Conservation (phyloP, 2,797 vertebrate species). For the Labeo calbasu region DNA sequence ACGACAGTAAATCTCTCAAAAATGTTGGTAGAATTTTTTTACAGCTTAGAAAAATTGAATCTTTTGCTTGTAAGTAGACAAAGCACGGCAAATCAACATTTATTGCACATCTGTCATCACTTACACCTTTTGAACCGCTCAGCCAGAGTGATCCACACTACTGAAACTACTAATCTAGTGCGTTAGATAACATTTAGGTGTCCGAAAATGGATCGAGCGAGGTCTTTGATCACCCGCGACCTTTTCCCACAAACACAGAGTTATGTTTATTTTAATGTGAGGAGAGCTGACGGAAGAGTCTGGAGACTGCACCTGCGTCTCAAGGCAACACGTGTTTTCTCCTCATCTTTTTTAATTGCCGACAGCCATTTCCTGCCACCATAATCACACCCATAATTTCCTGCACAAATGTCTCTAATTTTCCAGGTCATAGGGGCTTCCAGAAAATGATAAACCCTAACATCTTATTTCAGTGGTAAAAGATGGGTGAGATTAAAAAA, state of each 20-base stretch:
- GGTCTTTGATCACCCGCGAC: constrained; percentile 34
- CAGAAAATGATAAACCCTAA: constrained; percentile 47
- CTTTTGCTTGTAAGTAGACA: neutral
- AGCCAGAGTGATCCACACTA: neutral
- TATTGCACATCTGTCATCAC: constrained; percentile 13
- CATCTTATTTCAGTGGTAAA: constrained; percentile 19
- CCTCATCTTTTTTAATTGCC: constrained; percentile 49
- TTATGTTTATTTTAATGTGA: constrained; percentile 16
- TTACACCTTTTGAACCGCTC: neutral
- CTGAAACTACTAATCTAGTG: constrained; percentile 25
- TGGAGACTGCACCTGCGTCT: constrained; percentile 35
- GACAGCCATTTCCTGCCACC: constrained; percentile 51
- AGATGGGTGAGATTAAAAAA: neutral
- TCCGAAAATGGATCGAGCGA: constrained; percentile 9
- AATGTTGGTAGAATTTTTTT: neutral
- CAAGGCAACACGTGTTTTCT: constrained; percentile 10
- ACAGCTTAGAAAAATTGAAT: neutral
- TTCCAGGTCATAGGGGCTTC: constrained; percentile 45
- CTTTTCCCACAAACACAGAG: neutral
- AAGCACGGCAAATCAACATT: constrained; percentile 18
- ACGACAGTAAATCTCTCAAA: neutral
- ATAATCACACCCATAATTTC: constrained; percentile 55
- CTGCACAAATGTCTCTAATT: constrained; percentile 48
- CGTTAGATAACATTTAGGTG: constrained; percentile 10
- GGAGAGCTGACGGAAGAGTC: constrained; percentile 14